Conservation (phyloP, 1,140 invertebrate species). For the Zaprionus ghesquierei region DNA sequence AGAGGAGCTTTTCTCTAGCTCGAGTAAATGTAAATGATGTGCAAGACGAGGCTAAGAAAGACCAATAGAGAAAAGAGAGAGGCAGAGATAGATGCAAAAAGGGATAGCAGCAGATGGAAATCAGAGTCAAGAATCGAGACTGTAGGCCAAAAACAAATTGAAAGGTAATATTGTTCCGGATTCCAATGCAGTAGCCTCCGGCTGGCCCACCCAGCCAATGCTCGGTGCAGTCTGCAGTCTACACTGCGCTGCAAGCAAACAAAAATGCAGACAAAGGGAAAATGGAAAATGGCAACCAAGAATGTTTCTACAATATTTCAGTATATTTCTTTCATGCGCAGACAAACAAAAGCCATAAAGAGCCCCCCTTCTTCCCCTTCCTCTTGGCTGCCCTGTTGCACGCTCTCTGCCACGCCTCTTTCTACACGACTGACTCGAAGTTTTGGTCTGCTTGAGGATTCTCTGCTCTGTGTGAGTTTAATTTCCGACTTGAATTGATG, state of each 20-base stretch:
- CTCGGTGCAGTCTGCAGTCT: not conserved
- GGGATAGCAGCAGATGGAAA: conserved; percentile 17
- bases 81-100: not conserved
- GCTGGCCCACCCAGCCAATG: conserved; percentile 24
- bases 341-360: conserved; percentile 56
- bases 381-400: not conserved
- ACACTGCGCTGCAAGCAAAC: conserved; percentile 21
- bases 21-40: not conserved
- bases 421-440: conserved; percentile 65
- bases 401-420: conserved; percentile 50
- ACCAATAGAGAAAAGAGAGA: no score
- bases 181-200: conserved; percentile 23
- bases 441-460: conserved; percentile 39
- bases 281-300: conserved; percentile 35
- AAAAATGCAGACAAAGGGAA: conserved; percentile 45
- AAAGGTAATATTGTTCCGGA: conserved; percentile 64
- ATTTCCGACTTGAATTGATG: conserved; percentile 73
- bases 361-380: conserved; percentile 2
- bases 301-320: conserved; percentile 22
- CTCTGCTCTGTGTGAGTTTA: conserved; percentile 54
- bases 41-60: not conserved
- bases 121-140: conserved; percentile 10
- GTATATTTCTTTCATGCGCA: conserved; percentile 21
- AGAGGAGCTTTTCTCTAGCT: no score
- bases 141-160: conserved; percentile 59